Evolutionary conservation across 2,113 vertebrate genomes (phyloP), one percentile per base, ranked within the genome.

Genomic region (Equus przewalskii): DNA sequence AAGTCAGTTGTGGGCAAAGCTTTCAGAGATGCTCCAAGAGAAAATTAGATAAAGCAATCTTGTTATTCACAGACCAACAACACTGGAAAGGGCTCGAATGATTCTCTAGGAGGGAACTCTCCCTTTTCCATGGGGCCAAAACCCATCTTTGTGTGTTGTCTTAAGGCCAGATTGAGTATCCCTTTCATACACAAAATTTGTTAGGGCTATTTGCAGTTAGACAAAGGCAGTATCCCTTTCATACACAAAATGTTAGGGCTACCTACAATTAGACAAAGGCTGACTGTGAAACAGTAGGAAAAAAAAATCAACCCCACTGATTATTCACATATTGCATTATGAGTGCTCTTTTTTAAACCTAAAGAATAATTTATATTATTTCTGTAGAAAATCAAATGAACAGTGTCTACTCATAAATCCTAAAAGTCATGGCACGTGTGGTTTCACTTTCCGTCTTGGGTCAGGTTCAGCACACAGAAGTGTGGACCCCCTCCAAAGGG

Each of bases 241-340:
- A n/a, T 5, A 58, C 19, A 95, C 65, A 95, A 96, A 94, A 94
- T 8, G 36, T 96, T 60, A 96, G 96, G 97, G 96, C 97, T 96
- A 94, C 97, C 1, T 98, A 97, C 94, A 98, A 98, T 98, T 80
- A 95, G 97, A 98, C 98, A 98, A 99, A 99, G 98, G 98, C 98
- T 98, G 98, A 98, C 98, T 98, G 98, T 99, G 98, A 99, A 99
- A 98, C 97, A 98, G 98, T 91, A 99, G 98, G 98, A 98, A 94
- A 96, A 98, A 95, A 96, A 97, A 98, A 98, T 97, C 98, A 98
- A 99, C 98, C 98, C 96, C 98, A 98, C 97, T 98, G 97, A 98
- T 98, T 99, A 99, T 99, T 99, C 99, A 99, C 99, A 99, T 96
- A 98, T 98, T 98, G 98, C 98, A 98, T 98, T 97, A 97, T 95